These are phyloP conservation scores for Crypturellus tataupa DNA, from an alignment of 2,797 vertebrate species.

Conservation along the genomic window DNA sequence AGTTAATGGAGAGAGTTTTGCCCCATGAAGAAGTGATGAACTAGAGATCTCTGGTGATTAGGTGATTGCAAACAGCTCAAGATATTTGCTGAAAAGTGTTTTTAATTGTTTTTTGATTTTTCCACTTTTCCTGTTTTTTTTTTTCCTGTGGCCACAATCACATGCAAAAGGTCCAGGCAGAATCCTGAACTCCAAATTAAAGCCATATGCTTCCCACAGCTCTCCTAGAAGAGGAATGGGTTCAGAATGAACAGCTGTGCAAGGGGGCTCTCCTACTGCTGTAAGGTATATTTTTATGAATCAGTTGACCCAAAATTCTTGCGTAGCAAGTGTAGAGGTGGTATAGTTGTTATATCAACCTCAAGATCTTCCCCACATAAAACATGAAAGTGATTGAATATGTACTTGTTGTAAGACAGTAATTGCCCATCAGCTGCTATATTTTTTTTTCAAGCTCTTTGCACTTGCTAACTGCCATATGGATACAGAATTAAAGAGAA, in stretches of 20 bases:
- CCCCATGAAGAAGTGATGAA: not conserved
- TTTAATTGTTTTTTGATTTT: not conserved
- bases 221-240: rapidly evolving
- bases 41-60: not conserved
- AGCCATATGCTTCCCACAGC: not conserved
- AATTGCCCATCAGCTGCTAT: constrained; percentile 40
- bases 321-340: not conserved
- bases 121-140: not conserved
- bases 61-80: not conserved
- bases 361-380: not conserved
- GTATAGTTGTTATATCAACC: not conserved
- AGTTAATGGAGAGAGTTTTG: rapidly evolving
- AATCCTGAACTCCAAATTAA: constrained; percentile 16
- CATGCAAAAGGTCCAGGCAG: not conserved
- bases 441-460: not conserved
- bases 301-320: not conserved
- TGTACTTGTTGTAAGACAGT: constrained; percentile 23
- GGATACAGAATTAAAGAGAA: constrained; percentile 10
- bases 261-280: not conserved
- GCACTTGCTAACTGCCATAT: constrained; percentile 10
- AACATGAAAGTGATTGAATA: not conserved
- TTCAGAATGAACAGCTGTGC: not conserved
- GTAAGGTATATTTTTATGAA: not conserved
- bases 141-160: not conserved
- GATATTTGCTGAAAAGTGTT: not conserved